These are phyloP conservation scores for Meriones psammophilus DNA, from an alignment of 2,797 vertebrate species.

Conservation along the genomic window DNA sequence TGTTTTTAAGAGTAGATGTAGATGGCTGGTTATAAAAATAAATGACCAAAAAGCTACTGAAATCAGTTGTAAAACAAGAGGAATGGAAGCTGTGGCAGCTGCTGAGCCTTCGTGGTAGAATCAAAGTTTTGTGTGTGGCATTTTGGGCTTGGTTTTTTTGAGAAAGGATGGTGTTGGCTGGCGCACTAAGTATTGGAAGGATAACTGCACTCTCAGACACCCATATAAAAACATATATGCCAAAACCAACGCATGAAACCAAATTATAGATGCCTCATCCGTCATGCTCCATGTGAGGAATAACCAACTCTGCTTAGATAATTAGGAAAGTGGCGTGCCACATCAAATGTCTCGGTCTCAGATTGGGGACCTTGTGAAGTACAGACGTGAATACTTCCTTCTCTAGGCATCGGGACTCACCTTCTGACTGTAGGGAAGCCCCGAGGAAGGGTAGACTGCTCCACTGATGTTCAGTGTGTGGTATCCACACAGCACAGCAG, in stretches of 20 bases:
- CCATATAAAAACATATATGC: conserved; percentile 68
- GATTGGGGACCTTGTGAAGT: conserved; percentile 51
- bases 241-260: conserved; percentile 69
- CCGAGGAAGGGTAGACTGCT: background rate
- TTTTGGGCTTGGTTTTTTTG: background rate
- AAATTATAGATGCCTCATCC: conserved; percentile 66
- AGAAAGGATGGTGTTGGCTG: conserved; percentile 1
- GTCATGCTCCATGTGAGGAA: conserved; percentile 63
- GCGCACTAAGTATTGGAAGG: conserved; percentile 34
- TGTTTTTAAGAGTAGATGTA: conserved; percentile 51
- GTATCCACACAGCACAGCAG: background rate
- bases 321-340: conserved; percentile 58
- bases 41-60: conserved; percentile 2
- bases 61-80: conserved; percentile 8
- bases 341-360: conserved; percentile 75
- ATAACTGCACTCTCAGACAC: conserved; percentile 70
- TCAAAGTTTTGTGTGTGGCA: conserved; percentile 11
- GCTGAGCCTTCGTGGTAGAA: background rate
- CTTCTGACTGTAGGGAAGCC: background rate
- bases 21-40: conserved; percentile 40
- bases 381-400: conserved; percentile 40
- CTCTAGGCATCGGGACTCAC: conserved; percentile 60
- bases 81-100: background rate
- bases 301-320: conserved; percentile 72
- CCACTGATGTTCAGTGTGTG: background rate